Conservation (phyloP, 2,797 vertebrate genomes). For the Kryptolebias ocellatus region DNA sequence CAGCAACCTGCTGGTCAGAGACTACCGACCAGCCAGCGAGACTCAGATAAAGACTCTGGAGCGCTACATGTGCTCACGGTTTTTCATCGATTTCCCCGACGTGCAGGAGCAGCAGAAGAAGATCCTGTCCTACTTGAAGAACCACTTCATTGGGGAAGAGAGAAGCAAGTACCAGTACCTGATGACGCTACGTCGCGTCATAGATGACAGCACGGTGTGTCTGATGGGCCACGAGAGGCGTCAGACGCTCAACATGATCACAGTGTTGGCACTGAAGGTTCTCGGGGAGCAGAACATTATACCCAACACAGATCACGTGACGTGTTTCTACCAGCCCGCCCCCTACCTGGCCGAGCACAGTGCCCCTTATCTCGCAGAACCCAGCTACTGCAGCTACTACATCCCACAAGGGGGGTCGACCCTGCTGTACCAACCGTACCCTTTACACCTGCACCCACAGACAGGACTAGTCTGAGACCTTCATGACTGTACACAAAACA, state of each 20-base stretch:
- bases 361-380: slow-evolving; percentile 71
- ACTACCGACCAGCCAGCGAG: slow-evolving; percentile 91
- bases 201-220: slow-evolving; percentile 95
- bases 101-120: slow-evolving; percentile 93
- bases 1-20: slow-evolving; percentile 92
- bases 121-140: slow-evolving; percentile 95
- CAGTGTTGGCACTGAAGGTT: slow-evolving; percentile 91
- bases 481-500: slow-evolving; percentile 29
- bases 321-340: slow-evolving; percentile 95
- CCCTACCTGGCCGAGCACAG: slow-evolving; percentile 90
- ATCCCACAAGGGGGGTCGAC: slow-evolving; percentile 86
- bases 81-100: slow-evolving; percentile 98
- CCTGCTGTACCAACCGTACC: slow-evolving; percentile 90
- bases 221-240: slow-evolving; percentile 93
- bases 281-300: slow-evolving; percentile 95
- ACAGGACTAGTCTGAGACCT: slow-evolving; percentile 84
- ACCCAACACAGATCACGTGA: slow-evolving; percentile 91
- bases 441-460: slow-evolving; percentile 86
- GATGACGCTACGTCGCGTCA: slow-evolving; percentile 92
- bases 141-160: slow-evolving; percentile 97
- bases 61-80: slow-evolving; percentile 98
- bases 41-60: slow-evolving; percentile 93
- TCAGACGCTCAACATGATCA: slow-evolving; percentile 97
- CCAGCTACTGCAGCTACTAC: slow-evolving; percentile 89
- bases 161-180: slow-evolving; percentile 97